phyloP scores from a whole-genome alignment of 30 jellyfish, hydroid and myxozoan species.

The Aurelia sp. region DNA sequence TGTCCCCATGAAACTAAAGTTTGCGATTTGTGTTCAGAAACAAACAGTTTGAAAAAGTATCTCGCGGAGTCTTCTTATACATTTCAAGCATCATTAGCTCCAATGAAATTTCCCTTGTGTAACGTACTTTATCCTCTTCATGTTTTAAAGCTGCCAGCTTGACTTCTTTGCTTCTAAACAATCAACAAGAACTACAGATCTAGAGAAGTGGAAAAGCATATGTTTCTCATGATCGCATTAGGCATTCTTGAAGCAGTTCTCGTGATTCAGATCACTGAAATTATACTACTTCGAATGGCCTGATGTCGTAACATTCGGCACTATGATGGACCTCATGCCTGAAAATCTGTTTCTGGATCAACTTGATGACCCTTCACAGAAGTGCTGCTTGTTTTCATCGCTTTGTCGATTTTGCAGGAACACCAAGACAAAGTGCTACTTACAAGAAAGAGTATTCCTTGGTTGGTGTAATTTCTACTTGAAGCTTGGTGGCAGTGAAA shows the following conservation, averaged over 20 bases:
- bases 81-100: background rate
- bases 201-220: no score
- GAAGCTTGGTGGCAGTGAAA: constrained; percentile 62
- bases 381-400: constrained; percentile 57
- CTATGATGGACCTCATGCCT: constrained; percentile 63
- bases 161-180: background rate
- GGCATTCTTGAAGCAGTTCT: no score
- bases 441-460: constrained; percentile 80
- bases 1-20: no score
- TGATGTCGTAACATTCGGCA: background rate
- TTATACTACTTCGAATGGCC: no score
- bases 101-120: background rate
- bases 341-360: constrained; percentile 42
- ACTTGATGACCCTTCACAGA: constrained; percentile 36
- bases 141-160: constrained; percentile 2
- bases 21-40: constrained; percentile 7
- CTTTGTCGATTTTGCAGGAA: constrained; percentile 62
- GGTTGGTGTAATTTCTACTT: constrained; percentile 90
- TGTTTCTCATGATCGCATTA: no score
- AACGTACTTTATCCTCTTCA: background rate
- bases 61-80: background rate
- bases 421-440: constrained; percentile 52
- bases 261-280: no score
- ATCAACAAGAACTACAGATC: background rate
- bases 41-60: no score